Evolutionary conservation across 2,888 invertebrate genomes (phyloP).

Genomic region (Noctua janthe): DNA sequence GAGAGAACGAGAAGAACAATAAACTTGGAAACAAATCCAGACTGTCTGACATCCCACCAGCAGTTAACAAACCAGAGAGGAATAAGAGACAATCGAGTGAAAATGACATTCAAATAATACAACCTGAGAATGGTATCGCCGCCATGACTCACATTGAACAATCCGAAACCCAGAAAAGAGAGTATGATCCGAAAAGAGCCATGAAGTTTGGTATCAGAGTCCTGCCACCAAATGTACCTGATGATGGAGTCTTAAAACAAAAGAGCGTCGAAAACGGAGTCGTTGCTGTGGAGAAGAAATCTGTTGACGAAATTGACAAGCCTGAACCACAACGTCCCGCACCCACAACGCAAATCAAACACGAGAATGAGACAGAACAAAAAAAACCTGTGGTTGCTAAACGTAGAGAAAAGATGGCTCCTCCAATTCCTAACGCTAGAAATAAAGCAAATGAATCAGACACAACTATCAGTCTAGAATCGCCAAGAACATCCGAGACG

Average conservation of each 20-base stretch:
- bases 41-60: conserved; percentile 80
- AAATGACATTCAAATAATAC: conserved; percentile 84
- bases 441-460: conserved; percentile 84
- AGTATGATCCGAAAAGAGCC: conserved; percentile 90
- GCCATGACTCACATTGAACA: conserved; percentile 81
- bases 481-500: conserved; percentile 80
- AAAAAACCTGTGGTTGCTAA: conserved; percentile 90
- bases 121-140: conserved; percentile 82
- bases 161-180: conserved; percentile 89
- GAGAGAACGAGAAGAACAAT: conserved; percentile 88
- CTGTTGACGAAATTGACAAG: conserved; percentile 85
- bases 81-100: conserved; percentile 84
- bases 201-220: conserved; percentile 93
- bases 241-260: conserved; percentile 87
- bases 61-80: conserved; percentile 83
- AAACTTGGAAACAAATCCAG: conserved; percentile 83
- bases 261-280: conserved; percentile 86
- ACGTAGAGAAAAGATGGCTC: conserved; percentile 87
- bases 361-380: conserved; percentile 87
- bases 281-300: conserved; percentile 80
- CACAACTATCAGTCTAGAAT: conserved; percentile 76
- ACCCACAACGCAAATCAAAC: conserved; percentile 85
- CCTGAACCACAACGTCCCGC: conserved; percentile 81
- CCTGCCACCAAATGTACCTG: conserved; percentile 90
- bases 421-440: conserved; percentile 87